Percentiles rank a stretch among this genome's conserved stretches.
phyloP scores from a whole-genome alignment of 2,888 invertebrate species.

The Odontomyia ornata region DNA sequence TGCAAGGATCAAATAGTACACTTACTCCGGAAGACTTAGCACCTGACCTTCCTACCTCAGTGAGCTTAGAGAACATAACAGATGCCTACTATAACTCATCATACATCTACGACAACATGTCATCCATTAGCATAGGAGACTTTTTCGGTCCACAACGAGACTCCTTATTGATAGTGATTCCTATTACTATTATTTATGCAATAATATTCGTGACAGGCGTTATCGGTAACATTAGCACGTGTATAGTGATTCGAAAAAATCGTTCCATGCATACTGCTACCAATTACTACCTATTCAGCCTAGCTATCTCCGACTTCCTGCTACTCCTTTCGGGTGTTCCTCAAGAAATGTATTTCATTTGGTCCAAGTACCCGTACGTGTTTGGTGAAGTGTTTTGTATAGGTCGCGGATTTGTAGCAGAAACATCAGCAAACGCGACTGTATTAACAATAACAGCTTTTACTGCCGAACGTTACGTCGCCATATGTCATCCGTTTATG shows the following conservation, averaged over 20 bases:
- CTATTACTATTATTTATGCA: constrained; percentile 78
- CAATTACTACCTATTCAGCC: constrained; percentile 83
- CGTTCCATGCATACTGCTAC: constrained; percentile 85
- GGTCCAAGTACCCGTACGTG: constrained; percentile 79
- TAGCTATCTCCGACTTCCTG: constrained; percentile 84
- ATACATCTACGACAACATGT: neutral
- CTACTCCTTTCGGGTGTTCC: constrained; percentile 81
- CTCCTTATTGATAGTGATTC: constrained; percentile 72
- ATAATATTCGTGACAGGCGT: constrained; percentile 82
- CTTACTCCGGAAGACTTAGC: neutral
- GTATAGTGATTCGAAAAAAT: constrained; percentile 83
- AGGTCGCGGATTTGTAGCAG: constrained; percentile 79
- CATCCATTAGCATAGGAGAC: constrained; percentile 35
- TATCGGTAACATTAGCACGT: constrained; percentile 84
- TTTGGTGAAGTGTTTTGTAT: constrained; percentile 84
- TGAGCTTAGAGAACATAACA: neutral
- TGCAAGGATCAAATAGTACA: neutral
- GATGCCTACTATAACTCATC: neutral
- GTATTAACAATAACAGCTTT: constrained; percentile 84
- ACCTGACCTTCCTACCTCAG: neutral
- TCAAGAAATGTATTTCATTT: constrained; percentile 81
- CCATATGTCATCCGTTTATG: constrained; percentile 71
- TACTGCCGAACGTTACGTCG: constrained; percentile 78
- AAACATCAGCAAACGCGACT: constrained; percentile 82
- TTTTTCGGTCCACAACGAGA: constrained; percentile 65